Evolutionary conservation across 2,797 vertebrate genomes (phyloP).

Genomic region (Sebastes hubbsi): DNA sequence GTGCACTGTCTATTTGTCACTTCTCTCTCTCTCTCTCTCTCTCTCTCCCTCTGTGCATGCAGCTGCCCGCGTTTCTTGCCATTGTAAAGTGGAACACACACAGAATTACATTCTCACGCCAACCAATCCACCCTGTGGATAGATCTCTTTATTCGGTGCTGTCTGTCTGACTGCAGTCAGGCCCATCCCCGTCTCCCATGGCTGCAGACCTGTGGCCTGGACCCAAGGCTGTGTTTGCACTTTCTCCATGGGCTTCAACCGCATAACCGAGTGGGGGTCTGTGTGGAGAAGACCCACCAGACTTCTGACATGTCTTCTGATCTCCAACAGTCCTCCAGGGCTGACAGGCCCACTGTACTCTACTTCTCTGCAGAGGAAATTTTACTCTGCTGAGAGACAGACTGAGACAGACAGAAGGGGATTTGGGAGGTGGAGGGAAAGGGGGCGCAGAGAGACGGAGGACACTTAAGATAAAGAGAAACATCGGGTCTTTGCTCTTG

Average conservation of each 20-base stretch:
- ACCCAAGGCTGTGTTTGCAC: constrained; percentile 67
- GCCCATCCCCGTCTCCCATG: constrained; percentile 42
- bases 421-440: constrained; percentile 15
- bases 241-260: constrained; percentile 65
- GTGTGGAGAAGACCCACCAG: constrained; percentile 63
- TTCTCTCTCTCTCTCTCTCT: constrained; percentile 15
- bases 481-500: constrained; percentile 26
- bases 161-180: constrained; percentile 54
- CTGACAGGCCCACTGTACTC: constrained; percentile 50
- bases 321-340: constrained; percentile 61
- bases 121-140: constrained; percentile 52
- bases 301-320: constrained; percentile 67
- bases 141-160: constrained; percentile 53
- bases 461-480: constrained; percentile 20
- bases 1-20: constrained; percentile 64
- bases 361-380: constrained; percentile 43
- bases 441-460: background rate
- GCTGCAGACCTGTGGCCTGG: constrained; percentile 51
- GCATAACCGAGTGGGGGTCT: constrained; percentile 57
- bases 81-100: constrained; percentile 46
- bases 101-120: constrained; percentile 51
- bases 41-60: constrained; percentile 52
- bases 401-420: constrained; percentile 18
- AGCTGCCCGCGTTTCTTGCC: constrained; percentile 41
- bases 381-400: constrained; percentile 3